A percentile compares a stretch with the other conserved stretches of the same genome.
These are phyloP conservation scores for Drosophila pseudoobscura DNA, from an alignment of 1,140 invertebrate species.

Conservation along the genomic window DNA sequence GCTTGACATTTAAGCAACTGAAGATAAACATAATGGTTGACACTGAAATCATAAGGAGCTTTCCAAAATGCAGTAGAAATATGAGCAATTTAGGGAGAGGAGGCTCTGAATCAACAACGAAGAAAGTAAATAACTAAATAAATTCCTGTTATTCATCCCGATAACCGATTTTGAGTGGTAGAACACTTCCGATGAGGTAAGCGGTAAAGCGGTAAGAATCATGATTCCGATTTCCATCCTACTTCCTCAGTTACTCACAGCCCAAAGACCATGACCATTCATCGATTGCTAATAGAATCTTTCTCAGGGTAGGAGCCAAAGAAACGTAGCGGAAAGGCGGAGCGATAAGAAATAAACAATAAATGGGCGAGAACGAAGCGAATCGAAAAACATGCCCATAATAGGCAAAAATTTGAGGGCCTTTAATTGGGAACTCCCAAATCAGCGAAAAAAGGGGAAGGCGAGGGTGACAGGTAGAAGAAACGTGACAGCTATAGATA, in stretches of 20 bases:
- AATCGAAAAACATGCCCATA: slow-evolving; percentile 70
- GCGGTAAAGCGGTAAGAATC: slow-evolving; percentile 4
- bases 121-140: not conserved
- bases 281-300: slow-evolving; percentile 43
- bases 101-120: no score
- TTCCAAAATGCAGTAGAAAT: no score
- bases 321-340: slow-evolving; percentile 1
- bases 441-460: slow-evolving; percentile 12
- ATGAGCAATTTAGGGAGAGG: no score
- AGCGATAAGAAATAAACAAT: slow-evolving; percentile 56
- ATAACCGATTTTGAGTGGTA: no score
- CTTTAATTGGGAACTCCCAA: slow-evolving; percentile 34
- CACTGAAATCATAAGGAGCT: no score
- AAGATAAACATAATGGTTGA: no score
- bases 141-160: not conserved
- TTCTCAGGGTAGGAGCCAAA: not conserved
- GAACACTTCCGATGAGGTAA: slow-evolving; percentile 23
- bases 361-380: slow-evolving; percentile 28
- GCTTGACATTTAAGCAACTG: no score
- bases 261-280: slow-evolving; percentile 15
- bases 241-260: slow-evolving; percentile 32
- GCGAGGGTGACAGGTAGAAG: not conserved
- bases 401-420: slow-evolving; percentile 61
- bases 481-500: slow-evolving; percentile 6
- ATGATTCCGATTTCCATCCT: slow-evolving; percentile 1